phyloP scores from a whole-genome alignment of 2,113 vertebrate genomes.

The Crotophaga sulcirostris region DNA sequence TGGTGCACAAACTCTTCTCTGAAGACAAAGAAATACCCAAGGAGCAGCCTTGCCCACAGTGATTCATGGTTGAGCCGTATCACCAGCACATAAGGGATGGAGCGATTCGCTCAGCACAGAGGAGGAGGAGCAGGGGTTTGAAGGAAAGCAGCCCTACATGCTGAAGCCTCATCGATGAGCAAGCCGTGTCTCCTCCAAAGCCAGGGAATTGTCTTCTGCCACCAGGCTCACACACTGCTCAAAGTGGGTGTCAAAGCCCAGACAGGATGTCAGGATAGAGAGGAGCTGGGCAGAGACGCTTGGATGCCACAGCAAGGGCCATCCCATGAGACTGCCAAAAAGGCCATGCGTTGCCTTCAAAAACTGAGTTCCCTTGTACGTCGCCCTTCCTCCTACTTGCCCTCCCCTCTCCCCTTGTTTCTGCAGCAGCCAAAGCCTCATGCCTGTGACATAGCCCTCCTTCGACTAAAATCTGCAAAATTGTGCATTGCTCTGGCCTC shows the following conservation, averaged over 20 bases:
- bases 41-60: not conserved
- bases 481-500: not conserved
- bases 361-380: not conserved
- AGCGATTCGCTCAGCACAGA: fast-evolving
- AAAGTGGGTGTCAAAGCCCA: not conserved
- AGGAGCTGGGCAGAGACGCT: not conserved
- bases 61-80: not conserved
- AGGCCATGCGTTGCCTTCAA: not conserved
- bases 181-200: not conserved
- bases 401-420: not conserved
- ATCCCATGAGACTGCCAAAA: not conserved
- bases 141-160: not conserved
- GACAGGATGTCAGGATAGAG: not conserved
- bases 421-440: not conserved
- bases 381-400: not conserved
- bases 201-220: not conserved
- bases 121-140: not conserved
- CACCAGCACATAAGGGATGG: fast-evolving
- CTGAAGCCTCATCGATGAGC: not conserved
- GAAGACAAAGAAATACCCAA: not conserved
- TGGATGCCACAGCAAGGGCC: not conserved
- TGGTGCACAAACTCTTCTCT: not conserved
- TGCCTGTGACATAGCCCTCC: not conserved
- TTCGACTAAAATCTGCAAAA: not conserved
- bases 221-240: not conserved